Conservation (phyloP, 2,797 vertebrate genomes). For the Pteropus rufus region DNA sequence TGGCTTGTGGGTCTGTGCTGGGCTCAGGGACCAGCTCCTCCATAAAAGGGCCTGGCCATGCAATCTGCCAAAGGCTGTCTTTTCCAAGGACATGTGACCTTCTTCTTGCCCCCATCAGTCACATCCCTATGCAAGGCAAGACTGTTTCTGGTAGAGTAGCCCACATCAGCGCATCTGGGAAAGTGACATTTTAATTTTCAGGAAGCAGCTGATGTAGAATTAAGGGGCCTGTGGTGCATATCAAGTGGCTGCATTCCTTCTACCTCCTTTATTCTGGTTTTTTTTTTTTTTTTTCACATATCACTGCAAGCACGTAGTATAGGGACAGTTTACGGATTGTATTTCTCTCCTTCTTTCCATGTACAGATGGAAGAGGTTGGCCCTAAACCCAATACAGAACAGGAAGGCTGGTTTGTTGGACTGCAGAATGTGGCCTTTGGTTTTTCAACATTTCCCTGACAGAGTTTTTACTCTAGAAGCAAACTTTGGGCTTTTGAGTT, state of each 20-base stretch:
- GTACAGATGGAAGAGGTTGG: not conserved
- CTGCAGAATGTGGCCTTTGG: not conserved
- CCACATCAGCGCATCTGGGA: not conserved
- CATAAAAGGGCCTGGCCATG: not conserved
- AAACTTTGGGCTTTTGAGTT: not conserved
- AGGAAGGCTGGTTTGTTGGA: not conserved
- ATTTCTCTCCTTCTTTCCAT: not conserved
- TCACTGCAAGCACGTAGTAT: not conserved
- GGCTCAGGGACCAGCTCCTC: not conserved
- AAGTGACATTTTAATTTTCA: not conserved
- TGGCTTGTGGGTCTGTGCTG: not conserved
- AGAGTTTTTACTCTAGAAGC: not conserved
- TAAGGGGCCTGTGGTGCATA: not conserved
- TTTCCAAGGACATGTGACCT: not conserved
- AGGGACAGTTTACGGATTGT: rapidly evolving
- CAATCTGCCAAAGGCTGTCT: not conserved
- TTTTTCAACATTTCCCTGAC: not conserved
- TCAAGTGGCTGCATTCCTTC: not conserved
- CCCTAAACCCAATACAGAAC: not conserved
- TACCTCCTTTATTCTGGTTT: not conserved
- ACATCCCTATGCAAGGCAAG: not conserved
- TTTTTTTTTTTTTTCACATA: not conserved
- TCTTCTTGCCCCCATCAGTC: not conserved
- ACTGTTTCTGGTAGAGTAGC: not conserved
- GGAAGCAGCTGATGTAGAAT: not conserved